These are phyloP conservation scores for Hydrochoerus hydrochaeris DNA, from an alignment of 2,113 vertebrate genomes.

Conservation along the genomic window DNA sequence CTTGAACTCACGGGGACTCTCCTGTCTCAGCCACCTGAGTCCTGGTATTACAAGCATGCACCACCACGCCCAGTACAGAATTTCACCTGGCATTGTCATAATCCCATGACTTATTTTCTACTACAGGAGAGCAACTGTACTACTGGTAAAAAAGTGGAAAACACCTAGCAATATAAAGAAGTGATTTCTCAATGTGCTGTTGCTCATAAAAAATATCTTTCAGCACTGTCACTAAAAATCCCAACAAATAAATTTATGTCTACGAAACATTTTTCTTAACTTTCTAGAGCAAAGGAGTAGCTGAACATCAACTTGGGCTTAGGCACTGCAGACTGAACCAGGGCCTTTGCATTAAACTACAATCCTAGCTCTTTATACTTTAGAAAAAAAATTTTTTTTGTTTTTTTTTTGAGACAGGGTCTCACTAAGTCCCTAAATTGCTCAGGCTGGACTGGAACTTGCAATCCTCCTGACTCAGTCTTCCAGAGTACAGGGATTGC, in stretches of 20 bases:
- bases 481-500: background rate
- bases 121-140: background rate
- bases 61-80: background rate
- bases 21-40: too few species aligned
- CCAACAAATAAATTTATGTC: background rate
- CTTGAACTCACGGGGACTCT: too few species aligned
- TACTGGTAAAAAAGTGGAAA: background rate
- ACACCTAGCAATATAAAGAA: background rate
- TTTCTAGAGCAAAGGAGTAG: conserved; percentile 7
- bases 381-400: too few species aligned
- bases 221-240: conserved; percentile 34
- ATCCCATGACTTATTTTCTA: background rate
- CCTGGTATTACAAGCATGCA: background rate
- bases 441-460: background rate
- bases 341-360: background rate
- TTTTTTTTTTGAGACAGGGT: background rate
- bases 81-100: background rate
- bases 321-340: background rate
- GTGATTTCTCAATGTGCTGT: conserved; percentile 22
- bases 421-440: background rate
- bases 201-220: conserved; percentile 25
- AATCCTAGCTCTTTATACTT: background rate
- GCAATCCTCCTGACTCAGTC: background rate
- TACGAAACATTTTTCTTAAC: conserved; percentile 43
- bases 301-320: background rate